These are phyloP conservation scores for Catalaphyllia jardinei DNA, from an alignment of 64 coral and sea anemone species.

Conservation along the genomic window DNA sequence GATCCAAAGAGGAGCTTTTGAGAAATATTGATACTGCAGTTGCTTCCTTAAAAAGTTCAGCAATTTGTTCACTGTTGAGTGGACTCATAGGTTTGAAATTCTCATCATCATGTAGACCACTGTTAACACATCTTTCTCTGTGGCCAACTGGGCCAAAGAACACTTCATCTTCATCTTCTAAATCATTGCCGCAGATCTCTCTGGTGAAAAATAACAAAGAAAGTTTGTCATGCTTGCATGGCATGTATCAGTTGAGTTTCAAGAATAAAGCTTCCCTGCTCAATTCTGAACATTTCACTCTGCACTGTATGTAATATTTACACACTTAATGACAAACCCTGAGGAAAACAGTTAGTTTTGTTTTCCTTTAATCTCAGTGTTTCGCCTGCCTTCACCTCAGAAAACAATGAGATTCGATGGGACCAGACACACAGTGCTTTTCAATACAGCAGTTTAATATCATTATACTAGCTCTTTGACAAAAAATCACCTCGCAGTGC, in stretches of 20 bases:
- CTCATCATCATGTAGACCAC: slow-evolving; percentile 53
- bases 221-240: background rate
- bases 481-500: no score
- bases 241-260: background rate
- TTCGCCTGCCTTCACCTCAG: no score
- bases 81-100: slow-evolving; percentile 75
- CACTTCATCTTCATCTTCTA: slow-evolving; percentile 87
- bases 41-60: slow-evolving; percentile 91
- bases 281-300: no score
- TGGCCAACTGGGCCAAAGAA: slow-evolving; percentile 90
- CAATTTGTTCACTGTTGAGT: slow-evolving; percentile 83
- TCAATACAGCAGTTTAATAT: no score
- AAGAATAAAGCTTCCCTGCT: no score
- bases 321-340: no score
- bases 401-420: no score
- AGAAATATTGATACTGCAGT: slow-evolving; percentile 83
- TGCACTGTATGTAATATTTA: no score
- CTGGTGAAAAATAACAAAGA: slow-evolving; percentile 8
- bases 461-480: no score
- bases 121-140: slow-evolving; percentile 81
- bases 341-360: no score
- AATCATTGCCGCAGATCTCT: background rate
- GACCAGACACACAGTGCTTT: no score
- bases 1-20: slow-evolving; percentile 30
- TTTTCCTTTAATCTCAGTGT: no score